Evolutionary conservation across 2,113 vertebrate species (phyloP).

Genomic region (Tylochromis polylepis): DNA sequence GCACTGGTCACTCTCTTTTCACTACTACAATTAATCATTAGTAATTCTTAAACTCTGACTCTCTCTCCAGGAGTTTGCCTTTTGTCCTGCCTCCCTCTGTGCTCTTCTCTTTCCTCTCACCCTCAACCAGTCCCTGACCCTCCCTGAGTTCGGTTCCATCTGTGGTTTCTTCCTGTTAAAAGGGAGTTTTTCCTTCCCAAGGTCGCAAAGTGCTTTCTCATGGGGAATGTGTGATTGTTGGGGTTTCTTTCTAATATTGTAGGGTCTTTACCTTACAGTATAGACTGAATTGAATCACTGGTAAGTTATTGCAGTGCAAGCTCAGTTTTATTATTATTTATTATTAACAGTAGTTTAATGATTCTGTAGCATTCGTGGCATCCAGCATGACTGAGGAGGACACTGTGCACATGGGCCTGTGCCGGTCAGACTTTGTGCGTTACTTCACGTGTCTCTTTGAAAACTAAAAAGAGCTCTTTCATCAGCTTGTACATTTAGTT

Average conservation of each 20-base stretch:
- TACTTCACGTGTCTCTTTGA: background rate
- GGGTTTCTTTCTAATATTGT: background rate
- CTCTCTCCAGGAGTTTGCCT: background rate
- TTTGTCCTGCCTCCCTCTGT: too few relatives aligned
- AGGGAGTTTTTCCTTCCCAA: background rate
- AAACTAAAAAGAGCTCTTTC: background rate
- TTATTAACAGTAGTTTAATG: background rate
- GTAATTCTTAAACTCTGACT: background rate
- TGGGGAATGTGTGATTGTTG: too few relatives aligned
- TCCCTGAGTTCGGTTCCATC: background rate
- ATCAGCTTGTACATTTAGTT: background rate
- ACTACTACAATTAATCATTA: background rate
- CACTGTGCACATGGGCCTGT: background rate
- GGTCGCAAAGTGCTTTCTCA: too few relatives aligned
- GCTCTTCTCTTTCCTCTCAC: too few relatives aligned
- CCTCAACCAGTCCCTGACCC: background rate
- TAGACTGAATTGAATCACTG: background rate
- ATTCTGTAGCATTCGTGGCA: background rate
- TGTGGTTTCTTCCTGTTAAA: background rate
- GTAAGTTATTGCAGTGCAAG: background rate
- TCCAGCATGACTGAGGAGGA: background rate
- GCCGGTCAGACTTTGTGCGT: background rate
- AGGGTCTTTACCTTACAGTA: background rate
- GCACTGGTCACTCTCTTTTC: background rate
- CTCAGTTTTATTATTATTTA: background rate